Conservation (phyloP, 2,797 vertebrate species). For the Rhodeus uyekii region DNA sequence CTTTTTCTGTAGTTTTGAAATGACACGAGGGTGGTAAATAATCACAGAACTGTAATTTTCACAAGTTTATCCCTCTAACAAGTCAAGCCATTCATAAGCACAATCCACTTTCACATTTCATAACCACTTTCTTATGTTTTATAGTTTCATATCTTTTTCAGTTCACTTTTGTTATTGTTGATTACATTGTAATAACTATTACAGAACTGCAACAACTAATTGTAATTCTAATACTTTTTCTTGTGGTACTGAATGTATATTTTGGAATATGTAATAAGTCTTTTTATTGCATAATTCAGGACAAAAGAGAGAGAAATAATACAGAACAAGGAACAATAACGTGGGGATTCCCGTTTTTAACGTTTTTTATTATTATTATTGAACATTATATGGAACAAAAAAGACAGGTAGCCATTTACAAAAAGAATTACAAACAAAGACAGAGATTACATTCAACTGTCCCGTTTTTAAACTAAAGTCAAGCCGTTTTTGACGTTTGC, state of each 20-base stretch:
- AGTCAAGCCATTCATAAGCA: background rate
- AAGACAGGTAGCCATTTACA: too few species aligned
- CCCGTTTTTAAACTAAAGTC: background rate
- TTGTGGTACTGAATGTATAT: background rate
- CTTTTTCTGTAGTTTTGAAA: background rate
- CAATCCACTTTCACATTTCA: background rate
- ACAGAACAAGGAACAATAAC: background rate
- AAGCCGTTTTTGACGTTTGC: background rate
- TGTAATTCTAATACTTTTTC: background rate
- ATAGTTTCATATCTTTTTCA: background rate
- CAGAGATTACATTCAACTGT: too few species aligned
- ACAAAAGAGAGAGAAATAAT: background rate
- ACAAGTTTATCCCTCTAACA: background rate
- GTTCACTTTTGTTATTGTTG: background rate
- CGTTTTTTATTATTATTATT: too few species aligned
- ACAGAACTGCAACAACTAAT: too few species aligned
- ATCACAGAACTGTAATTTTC: background rate
- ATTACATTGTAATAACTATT: background rate
- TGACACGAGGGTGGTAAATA: background rate
- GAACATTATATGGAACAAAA: too few species aligned
- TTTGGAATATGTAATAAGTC: background rate
- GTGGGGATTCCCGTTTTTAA: background rate
- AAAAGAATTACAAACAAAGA: too few species aligned
- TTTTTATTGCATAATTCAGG: too few species aligned
- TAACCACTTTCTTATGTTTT: background rate